A percentile compares a stretch with the other conserved stretches of the same genome.
phyloP scores from a whole-genome alignment of 2,113 vertebrate genomes.

The Hippocampus guttulatus region DNA sequence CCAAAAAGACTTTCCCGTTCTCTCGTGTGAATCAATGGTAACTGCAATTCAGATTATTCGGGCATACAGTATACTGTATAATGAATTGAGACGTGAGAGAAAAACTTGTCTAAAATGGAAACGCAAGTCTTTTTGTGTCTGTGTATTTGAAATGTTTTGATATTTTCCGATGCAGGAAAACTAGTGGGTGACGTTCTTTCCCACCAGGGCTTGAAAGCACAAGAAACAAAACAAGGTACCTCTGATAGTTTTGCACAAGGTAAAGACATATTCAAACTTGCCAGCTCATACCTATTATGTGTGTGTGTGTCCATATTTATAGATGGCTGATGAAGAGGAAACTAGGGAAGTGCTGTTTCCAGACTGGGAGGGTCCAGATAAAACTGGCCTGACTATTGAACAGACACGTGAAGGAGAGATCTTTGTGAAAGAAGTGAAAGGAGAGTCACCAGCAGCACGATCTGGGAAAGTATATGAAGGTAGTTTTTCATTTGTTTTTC shows the following conservation, averaged over 20 bases:
- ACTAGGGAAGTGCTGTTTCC: slow-evolving; percentile 87
- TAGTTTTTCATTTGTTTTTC: slow-evolving; percentile 33
- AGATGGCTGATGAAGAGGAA: slow-evolving; percentile 86
- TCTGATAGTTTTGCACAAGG: slow-evolving; percentile 1
- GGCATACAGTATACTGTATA: background rate
- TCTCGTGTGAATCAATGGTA: slow-evolving; percentile 55
- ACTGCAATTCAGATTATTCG: slow-evolving; percentile 1
- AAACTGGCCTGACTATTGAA: slow-evolving; percentile 86
- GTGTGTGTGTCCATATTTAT: slow-evolving; percentile 8
- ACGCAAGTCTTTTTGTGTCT: background rate
- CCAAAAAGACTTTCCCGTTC: slow-evolving; percentile 44
- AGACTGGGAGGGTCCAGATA: slow-evolving; percentile 85
- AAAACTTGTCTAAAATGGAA: background rate
- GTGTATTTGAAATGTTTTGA: background rate
- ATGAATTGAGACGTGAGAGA: background rate
- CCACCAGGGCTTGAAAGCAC: slow-evolving; percentile 40
- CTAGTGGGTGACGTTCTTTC: slow-evolving; percentile 36
- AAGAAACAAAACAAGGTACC: slow-evolving; percentile 60
- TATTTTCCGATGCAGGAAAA: slow-evolving; percentile 47
- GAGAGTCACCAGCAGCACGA: slow-evolving; percentile 83
- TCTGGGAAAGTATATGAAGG: slow-evolving; percentile 88
- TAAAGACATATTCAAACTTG: background rate
- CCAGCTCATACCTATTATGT: background rate
- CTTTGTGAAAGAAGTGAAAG: slow-evolving; percentile 83
- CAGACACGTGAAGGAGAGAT: slow-evolving; percentile 80